Evolutionary conservation across 2,113 vertebrate species (phyloP), one percentile per base, ranked within the genome.

Genomic region (Psilopsiagon aurifrons): DNA sequence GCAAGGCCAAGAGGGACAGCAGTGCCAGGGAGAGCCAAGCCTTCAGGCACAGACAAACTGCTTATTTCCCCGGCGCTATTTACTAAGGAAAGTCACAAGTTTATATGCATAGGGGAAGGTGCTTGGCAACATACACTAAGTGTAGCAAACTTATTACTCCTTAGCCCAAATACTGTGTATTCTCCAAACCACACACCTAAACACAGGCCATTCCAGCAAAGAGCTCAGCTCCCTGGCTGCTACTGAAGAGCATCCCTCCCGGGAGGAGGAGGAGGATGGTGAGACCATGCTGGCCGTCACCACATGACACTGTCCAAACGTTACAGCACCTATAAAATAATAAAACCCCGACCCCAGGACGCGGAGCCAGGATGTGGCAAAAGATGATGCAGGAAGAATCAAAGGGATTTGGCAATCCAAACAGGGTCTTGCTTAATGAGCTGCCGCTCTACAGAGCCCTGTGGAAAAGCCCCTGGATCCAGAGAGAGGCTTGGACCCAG

Each of bases 271-370:
- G 22, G 75, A 51, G 5, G 31, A 52, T 10, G 51, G 18, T 18
- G 57, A 86, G 39, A 41, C 23, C 0, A 0, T 3, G 6, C 24
- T 0, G 6, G 57, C 37, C 39, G 24, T 63, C 2, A 1, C 41
- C 1, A 6, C n/a, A 12, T 1, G 0, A 19, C n/a, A 17, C 24
- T 11, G 57, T 47, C 79, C 1, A 0, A 67, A 9, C 1, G 0
- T 94, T 89, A 97, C 25, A 12, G 88, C 90, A 43, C 55, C 90
- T 78, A 85, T 91, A 92, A 95, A 96, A 92, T 79, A 86, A 96
- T 76, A 94, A 92, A 97, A 70, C n/a, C 57, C 52, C 9, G 10
- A 2, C 1, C 6, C 44, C 0, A 0, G 64, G 60, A 69, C 4
- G 3, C 28, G 2, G 83, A 77, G 68, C 46, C 92, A 64, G 91